Evolutionary conservation across 2,888 invertebrate genomes (phyloP).

Genomic region (Epinotia brunnichana): DNA sequence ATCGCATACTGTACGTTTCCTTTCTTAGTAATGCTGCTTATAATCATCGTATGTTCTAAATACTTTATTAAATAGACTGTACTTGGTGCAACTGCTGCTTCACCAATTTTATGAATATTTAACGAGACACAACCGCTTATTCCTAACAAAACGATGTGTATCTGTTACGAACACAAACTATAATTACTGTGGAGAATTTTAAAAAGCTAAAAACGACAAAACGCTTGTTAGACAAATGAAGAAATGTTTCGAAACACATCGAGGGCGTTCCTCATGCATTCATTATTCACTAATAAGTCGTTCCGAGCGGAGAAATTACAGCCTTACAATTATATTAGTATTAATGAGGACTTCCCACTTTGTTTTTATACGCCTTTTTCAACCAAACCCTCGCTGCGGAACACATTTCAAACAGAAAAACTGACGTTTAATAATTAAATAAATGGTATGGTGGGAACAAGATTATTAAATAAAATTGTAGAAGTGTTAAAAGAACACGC

Average conservation of each 20-base stretch:
- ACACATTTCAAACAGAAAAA: conserved; percentile 37
- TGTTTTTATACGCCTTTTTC: conserved; percentile 61
- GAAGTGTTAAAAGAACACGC: conserved; percentile 57
- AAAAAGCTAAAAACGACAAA: conserved; percentile 61
- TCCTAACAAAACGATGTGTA: conserved; percentile 31
- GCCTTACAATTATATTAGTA: conserved; percentile 80
- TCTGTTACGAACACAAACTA: conserved; percentile 58
- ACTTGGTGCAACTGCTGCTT: background rate
- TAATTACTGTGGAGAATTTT: conserved; percentile 69
- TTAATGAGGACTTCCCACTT: conserved; percentile 73
- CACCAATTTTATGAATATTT: conserved; percentile 19
- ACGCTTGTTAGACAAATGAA: conserved; percentile 72
- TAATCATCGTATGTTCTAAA: background rate
- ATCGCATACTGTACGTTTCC: no score
- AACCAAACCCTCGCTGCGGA: conserved; percentile 24
- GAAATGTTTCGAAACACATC: conserved; percentile 71
- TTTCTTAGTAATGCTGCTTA: background rate
- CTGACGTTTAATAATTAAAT: conserved; percentile 36
- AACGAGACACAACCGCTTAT: conserved; percentile 16
- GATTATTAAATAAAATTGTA: conserved; percentile 55
- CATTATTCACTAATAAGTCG: conserved; percentile 81
- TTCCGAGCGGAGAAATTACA: conserved; percentile 78
- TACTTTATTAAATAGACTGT: background rate
- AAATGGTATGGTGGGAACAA: conserved; percentile 51
- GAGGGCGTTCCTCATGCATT: conserved; percentile 78